Evolutionary conservation across 2,113 vertebrate species (phyloP).

Genomic region (Mormoops blainvillei): DNA sequence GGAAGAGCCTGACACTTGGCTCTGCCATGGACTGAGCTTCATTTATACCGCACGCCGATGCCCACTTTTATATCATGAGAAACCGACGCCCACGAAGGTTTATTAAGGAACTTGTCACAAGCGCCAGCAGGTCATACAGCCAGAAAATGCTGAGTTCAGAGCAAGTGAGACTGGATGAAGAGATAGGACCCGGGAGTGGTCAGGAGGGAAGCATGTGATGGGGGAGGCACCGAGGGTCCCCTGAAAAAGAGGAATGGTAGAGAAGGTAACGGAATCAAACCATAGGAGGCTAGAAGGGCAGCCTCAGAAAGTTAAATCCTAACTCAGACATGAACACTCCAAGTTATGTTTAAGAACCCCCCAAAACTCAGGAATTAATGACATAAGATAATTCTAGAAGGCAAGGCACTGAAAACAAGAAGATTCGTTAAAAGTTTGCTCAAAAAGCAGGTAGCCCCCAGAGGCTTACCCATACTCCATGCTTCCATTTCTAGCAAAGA

Average conservation of each 20-base stretch:
- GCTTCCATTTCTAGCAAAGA: neutral
- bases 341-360: neutral
- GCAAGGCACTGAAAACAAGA: neutral
- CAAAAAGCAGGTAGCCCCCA: neutral
- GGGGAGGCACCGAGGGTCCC: neutral
- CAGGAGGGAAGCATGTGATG: neutral
- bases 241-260: neutral
- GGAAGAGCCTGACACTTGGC: neutral
- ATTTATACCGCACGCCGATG: neutral
- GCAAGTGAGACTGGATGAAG: neutral
- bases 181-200: neutral
- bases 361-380: neutral
- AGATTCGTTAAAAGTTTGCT: neutral
- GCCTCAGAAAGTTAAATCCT: neutral
- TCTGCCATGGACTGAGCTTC: neutral
- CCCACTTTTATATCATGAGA: neutral
- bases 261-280: neutral
- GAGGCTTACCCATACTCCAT: neutral
- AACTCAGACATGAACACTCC: neutral
- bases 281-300: too few relatives aligned
- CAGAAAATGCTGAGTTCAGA: neutral
- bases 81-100: neutral
- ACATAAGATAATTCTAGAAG: neutral
- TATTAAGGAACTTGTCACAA: neutral
- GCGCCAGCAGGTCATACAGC: neutral